Conservation (phyloP, 2,113 vertebrate genomes). For the Hucho hucho region DNA sequence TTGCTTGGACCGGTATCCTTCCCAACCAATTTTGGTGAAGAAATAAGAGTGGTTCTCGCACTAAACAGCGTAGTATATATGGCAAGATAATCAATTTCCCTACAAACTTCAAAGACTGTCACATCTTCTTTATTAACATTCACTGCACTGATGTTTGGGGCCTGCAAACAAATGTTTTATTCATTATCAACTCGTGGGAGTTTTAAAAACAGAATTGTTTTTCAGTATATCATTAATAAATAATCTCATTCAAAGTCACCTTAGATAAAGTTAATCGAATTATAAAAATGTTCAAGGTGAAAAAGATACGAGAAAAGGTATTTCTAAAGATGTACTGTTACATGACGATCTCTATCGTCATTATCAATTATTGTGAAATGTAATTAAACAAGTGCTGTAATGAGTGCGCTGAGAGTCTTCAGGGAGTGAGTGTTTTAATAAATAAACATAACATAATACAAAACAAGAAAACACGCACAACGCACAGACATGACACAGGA, state of each 20-base stretch:
- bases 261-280: slow-evolving; percentile 38
- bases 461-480: no score
- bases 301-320: slow-evolving; percentile 18
- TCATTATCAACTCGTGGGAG: slow-evolving; percentile 53
- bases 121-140: slow-evolving; percentile 58
- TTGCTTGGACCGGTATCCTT: background rate
- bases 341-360: no score
- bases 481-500: no score
- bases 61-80: background rate
- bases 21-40: background rate
- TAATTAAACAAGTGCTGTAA: no score
- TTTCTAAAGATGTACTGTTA: background rate
- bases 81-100: slow-evolving; percentile 24
- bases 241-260: slow-evolving; percentile 40
- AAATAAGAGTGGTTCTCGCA: background rate
- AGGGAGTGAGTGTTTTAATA: no score
- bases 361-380: no score
- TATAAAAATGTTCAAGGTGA: slow-evolving; percentile 36
- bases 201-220: slow-evolving; percentile 30
- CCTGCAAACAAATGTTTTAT: slow-evolving; percentile 68
- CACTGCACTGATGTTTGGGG: slow-evolving; percentile 35
- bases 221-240: slow-evolving; percentile 36
- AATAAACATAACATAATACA: no score
- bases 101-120: slow-evolving; percentile 31
- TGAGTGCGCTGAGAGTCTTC: no score